Base-by-base conservation (phyloP, 2,888 invertebrate genomes). In the Torymus aiolomorphi region DNA sequence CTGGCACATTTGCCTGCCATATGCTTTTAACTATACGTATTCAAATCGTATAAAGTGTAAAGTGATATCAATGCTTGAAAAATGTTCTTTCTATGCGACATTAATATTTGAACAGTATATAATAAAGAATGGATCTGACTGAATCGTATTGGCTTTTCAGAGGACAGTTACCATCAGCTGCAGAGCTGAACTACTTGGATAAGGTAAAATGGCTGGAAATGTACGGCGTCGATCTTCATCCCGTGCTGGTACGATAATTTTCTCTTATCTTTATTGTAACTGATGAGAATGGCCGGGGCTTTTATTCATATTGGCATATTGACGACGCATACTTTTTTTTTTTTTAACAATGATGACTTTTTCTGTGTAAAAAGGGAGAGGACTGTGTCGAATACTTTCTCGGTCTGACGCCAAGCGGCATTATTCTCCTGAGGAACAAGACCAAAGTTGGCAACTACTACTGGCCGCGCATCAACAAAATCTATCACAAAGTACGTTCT, bases 181-280 rank as follows among this genome's bases (percentile, higher is more conserved):
- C 98, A 54, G 98, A 98, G 92, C 93, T 97, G 87, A 97, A 96
- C 92, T 98, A 97, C 92, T 93, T 98, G 91, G 98, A 98, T 91
- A 97, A 98, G 93, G 97, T 97, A 86, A 98, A 98, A 93, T 98
- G 98, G 98, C 93, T 98, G 88, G 98, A 98, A 91, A 97, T 98
- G 97, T 98, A 98, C 89, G 98, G 98, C 71, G 98, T 98, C 69
- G 98, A 98, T 92, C 93, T 98, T 86, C 98, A 98, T 92, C 97
- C 97, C 72, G 98, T 98, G 82, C 91, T 97, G 94, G 97, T 97
- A 92, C 79, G 76, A 57, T 24, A 31, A 52, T 54, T 18, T 31
- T 56, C 16, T 76, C 2, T 52, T 51, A 61, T 5, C 61, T 31
- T 16, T 51, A 31, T 66, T 20, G 42, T 16, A 11, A 31, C 52